Conservation (phyloP, 2,797 vertebrate species). For the Sebastes trivittatus region DNA sequence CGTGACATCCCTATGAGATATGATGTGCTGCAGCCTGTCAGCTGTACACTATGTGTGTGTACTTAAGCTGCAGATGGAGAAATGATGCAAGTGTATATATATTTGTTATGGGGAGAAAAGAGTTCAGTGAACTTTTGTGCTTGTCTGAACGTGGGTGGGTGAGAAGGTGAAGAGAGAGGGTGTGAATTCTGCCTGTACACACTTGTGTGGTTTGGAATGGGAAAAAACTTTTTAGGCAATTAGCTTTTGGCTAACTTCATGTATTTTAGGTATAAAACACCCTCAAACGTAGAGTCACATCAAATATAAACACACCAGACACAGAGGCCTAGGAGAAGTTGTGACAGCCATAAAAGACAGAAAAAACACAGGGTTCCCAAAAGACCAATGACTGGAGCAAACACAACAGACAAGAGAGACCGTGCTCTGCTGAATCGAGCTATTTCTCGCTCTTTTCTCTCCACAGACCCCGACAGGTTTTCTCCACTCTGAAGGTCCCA, state of each 20-base stretch:
- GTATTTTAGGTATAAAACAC: neutral
- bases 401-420: slow-evolving; percentile 30
- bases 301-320: slow-evolving; percentile 28
- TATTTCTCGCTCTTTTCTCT: neutral
- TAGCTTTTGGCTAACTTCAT: slow-evolving; percentile 8
- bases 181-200: neutral
- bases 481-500: neutral
- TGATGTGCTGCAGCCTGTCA: neutral
- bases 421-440: neutral
- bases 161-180: neutral
- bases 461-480: neutral
- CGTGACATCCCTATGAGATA: neutral
- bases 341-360: slow-evolving; percentile 32
- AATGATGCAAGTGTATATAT: neutral
- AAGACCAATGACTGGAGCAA: slow-evolving; percentile 36
- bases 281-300: slow-evolving; percentile 7
- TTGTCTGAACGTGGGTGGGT: neutral
- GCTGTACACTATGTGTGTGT: neutral
- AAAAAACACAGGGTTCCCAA: slow-evolving; percentile 62
- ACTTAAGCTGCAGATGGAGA: neutral
- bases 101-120: neutral
- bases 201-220: slow-evolving; percentile 16
- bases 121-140: neutral
- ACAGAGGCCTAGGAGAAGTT: slow-evolving; percentile 37
- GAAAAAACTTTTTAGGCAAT: neutral